Evolutionary conservation across 1,140 invertebrate species (phyloP).

Genomic region (Luehdorfia chinensis): DNA sequence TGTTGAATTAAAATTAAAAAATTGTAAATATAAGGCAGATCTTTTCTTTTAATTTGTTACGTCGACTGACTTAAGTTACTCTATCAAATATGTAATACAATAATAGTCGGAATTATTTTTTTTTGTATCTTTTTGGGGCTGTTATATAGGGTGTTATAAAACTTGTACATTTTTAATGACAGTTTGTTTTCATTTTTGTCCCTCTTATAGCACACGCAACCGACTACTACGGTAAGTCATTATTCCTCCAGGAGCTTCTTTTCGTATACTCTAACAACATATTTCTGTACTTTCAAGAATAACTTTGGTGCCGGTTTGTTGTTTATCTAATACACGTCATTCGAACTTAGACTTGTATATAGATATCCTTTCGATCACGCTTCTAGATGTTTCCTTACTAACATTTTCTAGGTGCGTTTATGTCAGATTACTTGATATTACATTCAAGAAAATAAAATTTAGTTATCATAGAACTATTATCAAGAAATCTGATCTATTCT

Average conservation of each 20-base stretch:
- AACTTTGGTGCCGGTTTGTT: constrained; percentile 65
- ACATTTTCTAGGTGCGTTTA: constrained; percentile 49
- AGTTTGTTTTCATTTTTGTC: constrained; percentile 80
- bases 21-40: no score
- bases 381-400: constrained; percentile 71
- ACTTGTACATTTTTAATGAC: constrained; percentile 49
- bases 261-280: constrained; percentile 42
- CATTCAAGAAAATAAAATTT: background rate
- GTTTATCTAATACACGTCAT: constrained; percentile 33
- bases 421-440: constrained; percentile 50
- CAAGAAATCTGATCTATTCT: constrained; percentile 51
- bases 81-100: constrained; percentile 1
- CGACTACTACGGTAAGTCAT: constrained; percentile 99
- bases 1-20: no score
- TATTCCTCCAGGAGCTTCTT: constrained; percentile 81
- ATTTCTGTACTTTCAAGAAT: constrained; percentile 40
- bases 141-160: constrained; percentile 5
- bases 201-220: constrained; percentile 94
- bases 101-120: background rate
- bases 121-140: background rate
- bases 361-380: constrained; percentile 61
- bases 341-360: constrained; percentile 55
- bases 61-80: constrained; percentile 3
- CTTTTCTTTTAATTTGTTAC: no score
- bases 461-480: constrained; percentile 27